Evolutionary conservation across 2,888 invertebrate genomes (phyloP).

Genomic region (Odontothrips loti): DNA sequence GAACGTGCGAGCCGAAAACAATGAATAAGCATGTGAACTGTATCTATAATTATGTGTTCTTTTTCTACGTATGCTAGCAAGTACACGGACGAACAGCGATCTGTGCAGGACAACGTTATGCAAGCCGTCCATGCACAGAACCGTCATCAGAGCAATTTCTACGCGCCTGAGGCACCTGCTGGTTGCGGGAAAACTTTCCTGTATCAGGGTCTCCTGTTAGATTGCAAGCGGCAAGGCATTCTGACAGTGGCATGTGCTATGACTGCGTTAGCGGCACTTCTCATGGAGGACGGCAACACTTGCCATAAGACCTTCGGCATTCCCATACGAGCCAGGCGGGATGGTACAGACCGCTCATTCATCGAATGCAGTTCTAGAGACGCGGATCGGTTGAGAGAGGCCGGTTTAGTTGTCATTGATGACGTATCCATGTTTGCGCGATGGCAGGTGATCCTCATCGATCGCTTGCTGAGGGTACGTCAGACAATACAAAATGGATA

Average conservation of each 20-base stretch:
- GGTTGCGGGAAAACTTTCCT: too few species aligned
- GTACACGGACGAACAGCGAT: too few species aligned
- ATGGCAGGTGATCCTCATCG: background rate
- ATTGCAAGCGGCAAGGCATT: background rate
- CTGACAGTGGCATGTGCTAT: too few species aligned
- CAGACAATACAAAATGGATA: too few species aligned
- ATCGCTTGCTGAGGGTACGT: background rate
- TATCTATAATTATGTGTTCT: too few species aligned
- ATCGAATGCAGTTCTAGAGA: background rate
- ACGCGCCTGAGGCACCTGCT: too few species aligned
- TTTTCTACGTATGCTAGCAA: too few species aligned
- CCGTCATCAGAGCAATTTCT: too few species aligned
- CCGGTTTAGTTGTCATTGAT: background rate
- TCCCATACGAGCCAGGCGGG: background rate
- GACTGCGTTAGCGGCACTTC: background rate
- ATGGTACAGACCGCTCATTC: background rate
- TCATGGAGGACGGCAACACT: background rate
- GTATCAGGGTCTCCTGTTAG: background rate
- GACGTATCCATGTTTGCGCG: background rate
- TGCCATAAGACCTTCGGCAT: background rate
- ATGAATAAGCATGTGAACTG: too few species aligned
- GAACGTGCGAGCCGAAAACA: too few species aligned
- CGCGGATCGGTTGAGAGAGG: background rate
- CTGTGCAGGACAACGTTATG: too few species aligned
- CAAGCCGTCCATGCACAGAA: too few species aligned